Evolutionary conservation across 2,888 invertebrate species (phyloP).

Genomic region (Fragum whitleyi): DNA sequence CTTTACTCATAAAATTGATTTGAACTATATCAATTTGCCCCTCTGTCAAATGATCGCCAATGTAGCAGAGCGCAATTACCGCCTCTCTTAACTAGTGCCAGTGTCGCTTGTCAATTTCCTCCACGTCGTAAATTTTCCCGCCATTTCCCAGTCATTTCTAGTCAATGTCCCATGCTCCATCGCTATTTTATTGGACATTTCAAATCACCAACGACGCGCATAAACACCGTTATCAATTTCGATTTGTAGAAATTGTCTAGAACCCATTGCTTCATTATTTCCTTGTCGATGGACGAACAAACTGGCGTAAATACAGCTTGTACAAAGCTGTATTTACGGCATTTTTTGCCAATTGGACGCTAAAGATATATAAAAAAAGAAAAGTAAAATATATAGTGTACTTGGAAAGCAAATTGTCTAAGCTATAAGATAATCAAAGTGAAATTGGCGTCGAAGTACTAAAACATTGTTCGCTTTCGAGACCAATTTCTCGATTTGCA

Average conservation of each 20-base stretch:
- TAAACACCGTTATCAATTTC: conserved; percentile 42
- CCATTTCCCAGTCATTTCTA: conserved; percentile 7
- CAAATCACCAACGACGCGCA: conserved; percentile 29
- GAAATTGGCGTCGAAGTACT: no score
- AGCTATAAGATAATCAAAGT: no score
- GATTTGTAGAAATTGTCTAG: conserved; percentile 53
- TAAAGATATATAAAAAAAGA: no score
- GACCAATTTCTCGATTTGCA: no score
- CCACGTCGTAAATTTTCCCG: conserved; percentile 37
- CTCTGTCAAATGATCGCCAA: conserved; percentile 44
- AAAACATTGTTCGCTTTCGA: no score
- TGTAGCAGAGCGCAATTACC: conserved; percentile 56
- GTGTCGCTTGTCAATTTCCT: conserved; percentile 50
- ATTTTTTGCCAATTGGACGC: no score
- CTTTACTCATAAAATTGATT: conserved; percentile 56
- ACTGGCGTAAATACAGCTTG: no score
- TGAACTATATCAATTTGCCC: conserved; percentile 55
- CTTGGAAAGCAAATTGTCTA: no score
- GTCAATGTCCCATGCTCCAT: neutral
- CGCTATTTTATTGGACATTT: conserved; percentile 35
- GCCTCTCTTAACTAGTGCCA: conserved; percentile 22
- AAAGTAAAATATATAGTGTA: no score
- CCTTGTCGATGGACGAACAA: no score
- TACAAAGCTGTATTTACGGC: no score
- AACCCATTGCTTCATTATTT: no score